Evolutionary conservation across 2,113 vertebrate species (phyloP).

Genomic region (Epinephelus fuscoguttatus): DNA sequence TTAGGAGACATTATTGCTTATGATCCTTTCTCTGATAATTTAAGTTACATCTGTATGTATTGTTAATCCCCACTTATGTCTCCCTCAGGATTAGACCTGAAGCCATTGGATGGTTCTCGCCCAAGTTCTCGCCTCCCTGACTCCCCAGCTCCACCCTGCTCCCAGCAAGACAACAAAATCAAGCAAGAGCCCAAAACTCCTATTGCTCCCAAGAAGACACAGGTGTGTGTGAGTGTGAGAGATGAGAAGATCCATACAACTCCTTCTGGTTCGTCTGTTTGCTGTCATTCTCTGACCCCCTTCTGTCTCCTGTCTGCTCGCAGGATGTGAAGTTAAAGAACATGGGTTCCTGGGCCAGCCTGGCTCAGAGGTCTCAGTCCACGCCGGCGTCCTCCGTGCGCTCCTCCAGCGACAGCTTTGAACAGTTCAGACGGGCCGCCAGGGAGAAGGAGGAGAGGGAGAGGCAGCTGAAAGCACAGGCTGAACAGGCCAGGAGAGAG

Average conservation of each 20-base stretch:
- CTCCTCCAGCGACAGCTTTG: slow-evolving; percentile 94
- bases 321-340: slow-evolving; percentile 87
- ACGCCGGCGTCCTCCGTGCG: slow-evolving; percentile 88
- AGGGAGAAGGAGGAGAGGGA: slow-evolving; percentile 94
- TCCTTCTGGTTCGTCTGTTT: background rate
- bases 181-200: slow-evolving; percentile 92
- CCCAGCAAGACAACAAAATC: slow-evolving; percentile 87
- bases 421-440: slow-evolving; percentile 90
- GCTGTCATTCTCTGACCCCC: background rate
- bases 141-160: slow-evolving; percentile 78
- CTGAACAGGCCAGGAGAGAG: slow-evolving; percentile 88
- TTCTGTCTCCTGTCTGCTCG: background rate
- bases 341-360: slow-evolving; percentile 94
- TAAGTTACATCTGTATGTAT: background rate
- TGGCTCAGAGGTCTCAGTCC: slow-evolving; percentile 91
- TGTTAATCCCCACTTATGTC: background rate
- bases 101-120: slow-evolving; percentile 85
- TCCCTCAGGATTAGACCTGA: slow-evolving; percentile 87
- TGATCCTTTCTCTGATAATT: background rate
- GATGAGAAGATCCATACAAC: background rate
- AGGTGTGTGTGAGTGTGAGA: slow-evolving; percentile 47
- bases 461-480: slow-evolving; percentile 90
- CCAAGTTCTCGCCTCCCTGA: slow-evolving; percentile 86
- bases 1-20: background rate
- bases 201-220: slow-evolving; percentile 90